These are phyloP conservation scores for Eunapius fragilis DNA, from an alignment of 37 sponge, comb jelly and placozoan genomes.

Conservation along the genomic window DNA sequence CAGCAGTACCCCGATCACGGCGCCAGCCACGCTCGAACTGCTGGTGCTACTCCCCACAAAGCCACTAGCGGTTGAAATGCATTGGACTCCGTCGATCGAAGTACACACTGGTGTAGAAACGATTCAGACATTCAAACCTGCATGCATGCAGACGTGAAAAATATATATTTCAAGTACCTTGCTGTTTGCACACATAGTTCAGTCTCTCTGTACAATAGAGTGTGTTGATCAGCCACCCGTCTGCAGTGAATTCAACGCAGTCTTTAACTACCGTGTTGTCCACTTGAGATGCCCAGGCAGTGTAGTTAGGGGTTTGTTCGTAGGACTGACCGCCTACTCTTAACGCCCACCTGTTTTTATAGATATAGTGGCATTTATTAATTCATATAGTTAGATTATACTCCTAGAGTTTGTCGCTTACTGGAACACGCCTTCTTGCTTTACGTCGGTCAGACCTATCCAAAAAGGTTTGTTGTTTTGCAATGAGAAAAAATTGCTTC, in stretches of 20 bases:
- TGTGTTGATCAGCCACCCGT: constrained; percentile 47
- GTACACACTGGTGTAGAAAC: background rate
- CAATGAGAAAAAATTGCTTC: background rate
- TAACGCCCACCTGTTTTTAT: background rate
- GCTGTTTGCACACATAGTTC: constrained; percentile 58
- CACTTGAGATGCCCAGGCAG: constrained; percentile 23
- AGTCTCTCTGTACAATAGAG: constrained; percentile 28
- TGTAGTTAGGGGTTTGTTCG: constrained; percentile 14
- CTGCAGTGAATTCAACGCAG: constrained; percentile 61
- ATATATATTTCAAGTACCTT: too few species aligned
- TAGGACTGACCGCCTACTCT: constrained; percentile 4
- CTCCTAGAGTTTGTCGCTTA: background rate
- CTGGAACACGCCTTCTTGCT: constrained; percentile 57
- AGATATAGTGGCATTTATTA: background rate
- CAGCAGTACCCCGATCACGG: background rate
- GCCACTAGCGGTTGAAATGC: background rate
- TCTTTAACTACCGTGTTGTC: constrained; percentile 2
- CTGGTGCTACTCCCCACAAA: background rate
- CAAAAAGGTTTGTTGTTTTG: constrained; percentile 28
- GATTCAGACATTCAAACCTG: background rate
- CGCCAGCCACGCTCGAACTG: background rate
- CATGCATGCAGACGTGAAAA: too few species aligned
- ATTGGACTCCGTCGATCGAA: constrained; percentile 18
- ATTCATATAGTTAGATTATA: too few species aligned
- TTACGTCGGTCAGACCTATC: constrained; percentile 73